Conservation (phyloP, 2,888 invertebrate species). For the Anoplius nigerrimus region DNA sequence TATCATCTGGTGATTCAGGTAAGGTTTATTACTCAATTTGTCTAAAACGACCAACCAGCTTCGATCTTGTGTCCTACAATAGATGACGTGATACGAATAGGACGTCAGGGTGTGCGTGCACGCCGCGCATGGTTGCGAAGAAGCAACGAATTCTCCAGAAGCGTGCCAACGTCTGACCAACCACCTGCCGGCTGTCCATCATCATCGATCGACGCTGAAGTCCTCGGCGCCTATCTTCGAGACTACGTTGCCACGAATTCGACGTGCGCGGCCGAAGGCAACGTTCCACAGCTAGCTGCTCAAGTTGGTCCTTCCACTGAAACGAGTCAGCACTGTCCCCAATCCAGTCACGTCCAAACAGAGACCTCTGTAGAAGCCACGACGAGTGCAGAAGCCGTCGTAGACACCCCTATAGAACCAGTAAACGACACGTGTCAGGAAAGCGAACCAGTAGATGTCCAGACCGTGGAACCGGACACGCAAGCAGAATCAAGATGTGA, state of each 20-base stretch:
- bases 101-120: not conserved
- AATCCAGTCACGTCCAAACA: not conserved
- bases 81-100: not conserved
- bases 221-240: conserved; percentile 66
- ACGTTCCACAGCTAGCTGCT: conserved; percentile 62
- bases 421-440: too few species aligned
- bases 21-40: too few species aligned
- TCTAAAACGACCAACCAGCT: too few species aligned
- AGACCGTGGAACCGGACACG: conserved; percentile 12
- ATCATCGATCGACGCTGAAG: conserved; percentile 53
- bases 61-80: too few species aligned
- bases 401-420: too few species aligned
- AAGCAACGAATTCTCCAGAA: conserved; percentile 49
- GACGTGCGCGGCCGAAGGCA: conserved; percentile 30
- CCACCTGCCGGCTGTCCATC: conserved; percentile 5
- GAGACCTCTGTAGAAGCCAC: not conserved
- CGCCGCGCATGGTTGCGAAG: conserved; percentile 52
- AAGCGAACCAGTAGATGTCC: conserved; percentile 30
- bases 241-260: conserved; percentile 32
- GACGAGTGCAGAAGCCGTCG: too few species aligned
- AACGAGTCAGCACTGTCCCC: conserved; percentile 52
- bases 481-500: conserved; percentile 1
- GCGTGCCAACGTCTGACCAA: conserved; percentile 31
- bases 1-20: too few species aligned
- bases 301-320: conserved; percentile 61